Evolutionary conservation across 1,140 invertebrate species (phyloP), one percentile per base, ranked within the genome.

Genomic region (Zaprionus capensis): DNA sequence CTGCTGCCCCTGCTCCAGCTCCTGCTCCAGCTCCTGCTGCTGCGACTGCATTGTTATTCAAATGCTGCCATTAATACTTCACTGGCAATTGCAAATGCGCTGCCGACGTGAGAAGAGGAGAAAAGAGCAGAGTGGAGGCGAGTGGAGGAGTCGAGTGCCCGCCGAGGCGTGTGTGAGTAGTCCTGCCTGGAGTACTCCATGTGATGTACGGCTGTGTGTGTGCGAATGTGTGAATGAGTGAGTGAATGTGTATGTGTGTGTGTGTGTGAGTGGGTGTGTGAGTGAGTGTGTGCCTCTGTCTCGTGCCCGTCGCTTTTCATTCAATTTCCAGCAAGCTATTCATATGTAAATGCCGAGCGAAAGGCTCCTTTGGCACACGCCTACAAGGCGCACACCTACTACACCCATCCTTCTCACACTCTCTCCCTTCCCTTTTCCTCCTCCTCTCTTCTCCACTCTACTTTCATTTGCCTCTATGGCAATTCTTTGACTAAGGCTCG

Each of bases 61-160:
- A 90, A 90, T 90, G 81, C 86, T 72, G 73, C 76, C 81, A 90
- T 90, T 88, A 88, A 88, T 88, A 85, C 85, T 85, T 90, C 85
- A 72, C 79, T 76, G 68, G 79, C 85, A 90, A 90, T 90, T 90
- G 70, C 72, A 67, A 88, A 71, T 78, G 71, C 67, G 34, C 44
- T 49, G 51, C 49, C 26, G 57, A 53, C 41, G 49, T 44, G 53
- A 22, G 14, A 55, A 49, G 59, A 36, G 24, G 4, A 5, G 31
- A 34, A 58, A 24, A 36, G 14, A 24, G 31, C 2, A 34, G 28
- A 38, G 59, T 6, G 17, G 22, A 17, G 20, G 22, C 14, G 0
- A 17, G 46, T 38, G 22, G 4, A 20, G 22, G 49, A 41, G 34
- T 22, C 31, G n/a, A 53, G 62, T 26, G 62, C 31, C 28, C 24